Evolutionary conservation across 53 echinoderm and acorn worm species (phyloP).

Genomic region (Crossaster papposus): DNA sequence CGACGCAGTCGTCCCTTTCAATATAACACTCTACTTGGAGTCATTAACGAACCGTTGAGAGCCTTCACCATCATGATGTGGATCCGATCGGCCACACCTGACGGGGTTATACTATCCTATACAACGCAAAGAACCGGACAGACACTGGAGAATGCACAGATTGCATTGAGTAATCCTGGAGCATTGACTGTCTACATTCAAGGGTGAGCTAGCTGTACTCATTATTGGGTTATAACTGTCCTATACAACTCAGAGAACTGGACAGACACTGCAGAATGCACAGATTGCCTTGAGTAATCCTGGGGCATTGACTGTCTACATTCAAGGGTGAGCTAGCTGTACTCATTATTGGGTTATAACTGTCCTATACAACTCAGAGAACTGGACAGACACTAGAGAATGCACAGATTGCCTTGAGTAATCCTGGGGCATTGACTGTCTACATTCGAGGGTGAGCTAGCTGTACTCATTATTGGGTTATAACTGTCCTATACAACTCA

Average conservation of each 20-base stretch:
- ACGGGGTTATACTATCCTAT: conserved; percentile 45
- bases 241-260: background rate
- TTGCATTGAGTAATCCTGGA: conserved; percentile 40
- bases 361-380: no score
- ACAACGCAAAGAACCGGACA: background rate
- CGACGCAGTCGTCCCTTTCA: conserved; percentile 28
- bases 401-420: no score
- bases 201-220: background rate
- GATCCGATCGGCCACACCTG: conserved; percentile 47
- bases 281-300: no score
- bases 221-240: background rate
- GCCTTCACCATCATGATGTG: conserved; percentile 61
- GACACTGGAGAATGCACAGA: conserved; percentile 9
- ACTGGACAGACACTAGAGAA: no score
- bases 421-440: no score
- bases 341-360: no score
- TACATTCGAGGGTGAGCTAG: no score
- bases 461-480: no score
- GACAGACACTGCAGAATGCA: no score
- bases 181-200: conserved; percentile 30
- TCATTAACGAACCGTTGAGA: conserved; percentile 2
- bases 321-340: no score
- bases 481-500: no score
- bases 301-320: no score
- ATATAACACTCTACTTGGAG: conserved; percentile 38